Base-by-base conservation (phyloP, 2,113 vertebrate species). In the Cyphomyrus discorhynchus region DNA sequence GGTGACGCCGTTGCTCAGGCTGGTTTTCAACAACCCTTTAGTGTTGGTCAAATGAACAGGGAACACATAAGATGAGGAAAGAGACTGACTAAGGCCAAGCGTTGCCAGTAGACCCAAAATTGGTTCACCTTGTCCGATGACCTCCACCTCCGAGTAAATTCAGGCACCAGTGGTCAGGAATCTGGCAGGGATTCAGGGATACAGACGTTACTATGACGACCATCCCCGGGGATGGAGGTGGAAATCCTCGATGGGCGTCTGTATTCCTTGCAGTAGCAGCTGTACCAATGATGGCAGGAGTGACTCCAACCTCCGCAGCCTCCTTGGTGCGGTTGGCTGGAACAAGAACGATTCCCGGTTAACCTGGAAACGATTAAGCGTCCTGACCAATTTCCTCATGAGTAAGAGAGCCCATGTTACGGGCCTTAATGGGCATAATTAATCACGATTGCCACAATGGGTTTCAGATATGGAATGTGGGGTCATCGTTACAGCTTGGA, bases 331-430 rank as follows among this genome's bases (percentile, higher is more conserved):
- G 21, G 86, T 47, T 86, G 89, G 89, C 45, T 70, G 90, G 90
- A 89, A 74, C 86, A 50, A 27, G 91, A 92, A 89, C 87, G 42
- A 89, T 90, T 88, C 89, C 82, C 88, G 90, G 91, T 92, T 87
- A 92, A 91, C 85, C 93, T 94, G 93, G 93, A 92, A 93, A 91
- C 93, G 92, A 93, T 94, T 84, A 90, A 89, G 66, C n/a, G 42
- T 88, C 21, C 39, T 58, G 89, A 87, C 91, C 92, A 91, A 93
- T 94, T 93, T 90, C 42, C 56, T 91, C 88, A 87, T 77, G 89
- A 58, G 89, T 89, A 90, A 74, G 84, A 70, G 89, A 91, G 90
- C 91, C 93, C 93, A 92, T 92, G 93, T 93, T 91, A 93, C 90
- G 93, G 74, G 88, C 45, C 70, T 86, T 88, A 93, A 92, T 93